Conservation (phyloP, 2,888 invertebrate genomes). For the Chymomyza caudatula region DNA sequence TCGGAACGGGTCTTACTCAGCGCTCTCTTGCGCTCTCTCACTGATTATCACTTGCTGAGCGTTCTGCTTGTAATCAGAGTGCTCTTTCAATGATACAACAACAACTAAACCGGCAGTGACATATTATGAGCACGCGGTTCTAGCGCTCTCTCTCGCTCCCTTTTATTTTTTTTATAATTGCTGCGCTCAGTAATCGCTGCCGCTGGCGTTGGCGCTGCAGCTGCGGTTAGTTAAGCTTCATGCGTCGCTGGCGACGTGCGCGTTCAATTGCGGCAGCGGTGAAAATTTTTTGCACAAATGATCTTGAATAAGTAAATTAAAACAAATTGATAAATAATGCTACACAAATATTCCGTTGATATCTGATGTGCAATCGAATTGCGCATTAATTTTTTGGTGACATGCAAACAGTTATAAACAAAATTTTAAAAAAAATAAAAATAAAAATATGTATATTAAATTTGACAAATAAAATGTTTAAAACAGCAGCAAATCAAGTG, state of each 20-base stretch:
- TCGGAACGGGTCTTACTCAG: neutral
- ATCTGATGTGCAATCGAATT: neutral
- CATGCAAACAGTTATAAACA: neutral
- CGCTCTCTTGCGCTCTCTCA: neutral
- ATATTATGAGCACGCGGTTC: slow-evolving; percentile 3
- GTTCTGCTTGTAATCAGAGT: neutral
- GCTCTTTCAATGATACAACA: neutral
- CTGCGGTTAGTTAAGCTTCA: slow-evolving; percentile 54
- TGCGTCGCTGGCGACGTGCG: slow-evolving; percentile 53
- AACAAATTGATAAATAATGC: neutral
- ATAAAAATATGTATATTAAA: neutral
- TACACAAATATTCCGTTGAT: neutral
- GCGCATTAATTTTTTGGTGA: neutral
- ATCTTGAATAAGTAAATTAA: slow-evolving; percentile 29
- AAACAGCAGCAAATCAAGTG: neutral
- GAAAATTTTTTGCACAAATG: slow-evolving; percentile 19
- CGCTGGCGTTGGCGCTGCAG: slow-evolving; percentile 7
- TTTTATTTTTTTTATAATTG: slow-evolving; percentile 12
- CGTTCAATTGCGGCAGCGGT: slow-evolving; percentile 9
- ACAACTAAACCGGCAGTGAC: too few relatives aligned
- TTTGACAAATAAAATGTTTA: neutral
- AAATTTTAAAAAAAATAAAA: too few relatives aligned
- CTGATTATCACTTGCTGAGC: neutral
- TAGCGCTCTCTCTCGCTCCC: slow-evolving; percentile 11
- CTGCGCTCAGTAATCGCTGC: neutral